Percentiles rank a stretch among this genome's conserved stretches.
Evolutionary conservation across 2,888 invertebrate species (phyloP).

Genomic region (Pachycephus smyrnensis): DNA sequence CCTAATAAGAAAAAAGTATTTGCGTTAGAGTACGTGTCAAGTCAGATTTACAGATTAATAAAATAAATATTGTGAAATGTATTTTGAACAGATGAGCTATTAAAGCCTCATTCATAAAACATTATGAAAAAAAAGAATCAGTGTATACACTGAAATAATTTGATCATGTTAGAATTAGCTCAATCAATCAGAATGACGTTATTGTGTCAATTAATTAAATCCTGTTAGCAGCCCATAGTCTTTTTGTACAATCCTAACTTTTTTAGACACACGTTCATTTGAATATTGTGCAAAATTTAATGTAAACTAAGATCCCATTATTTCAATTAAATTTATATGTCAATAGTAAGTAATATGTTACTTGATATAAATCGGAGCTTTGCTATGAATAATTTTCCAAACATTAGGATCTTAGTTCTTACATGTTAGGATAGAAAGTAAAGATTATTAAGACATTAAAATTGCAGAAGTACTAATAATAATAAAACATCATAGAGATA

Average conservation of each 20-base stretch:
- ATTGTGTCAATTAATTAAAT: not conserved
- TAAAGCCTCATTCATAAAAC: not conserved
- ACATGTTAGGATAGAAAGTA: not conserved
- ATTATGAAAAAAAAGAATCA: not conserved
- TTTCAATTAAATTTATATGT: not conserved
- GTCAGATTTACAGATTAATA: not conserved
- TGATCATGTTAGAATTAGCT: not conserved
- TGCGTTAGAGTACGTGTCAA: not conserved
- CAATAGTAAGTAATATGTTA: not conserved
- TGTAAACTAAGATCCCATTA: not conserved
- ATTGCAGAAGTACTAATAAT: constrained; percentile 46
- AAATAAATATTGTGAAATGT: not conserved
- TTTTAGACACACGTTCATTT: not conserved
- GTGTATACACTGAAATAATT: not conserved
- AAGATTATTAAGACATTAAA: not conserved
- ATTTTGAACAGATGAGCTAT: not conserved
- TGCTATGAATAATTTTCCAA: not conserved
- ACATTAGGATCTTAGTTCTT: not conserved
- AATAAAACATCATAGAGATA: constrained; percentile 65
- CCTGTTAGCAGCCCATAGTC: not conserved
- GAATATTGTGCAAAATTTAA: not conserved
- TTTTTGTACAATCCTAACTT: not conserved
- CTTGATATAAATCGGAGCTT: not conserved
- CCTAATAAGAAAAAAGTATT: constrained; percentile 58
- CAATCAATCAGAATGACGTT: not conserved